Conservation (phyloP, 92 coral and sea anemone genomes). For the Phenganax stokvisi region DNA sequence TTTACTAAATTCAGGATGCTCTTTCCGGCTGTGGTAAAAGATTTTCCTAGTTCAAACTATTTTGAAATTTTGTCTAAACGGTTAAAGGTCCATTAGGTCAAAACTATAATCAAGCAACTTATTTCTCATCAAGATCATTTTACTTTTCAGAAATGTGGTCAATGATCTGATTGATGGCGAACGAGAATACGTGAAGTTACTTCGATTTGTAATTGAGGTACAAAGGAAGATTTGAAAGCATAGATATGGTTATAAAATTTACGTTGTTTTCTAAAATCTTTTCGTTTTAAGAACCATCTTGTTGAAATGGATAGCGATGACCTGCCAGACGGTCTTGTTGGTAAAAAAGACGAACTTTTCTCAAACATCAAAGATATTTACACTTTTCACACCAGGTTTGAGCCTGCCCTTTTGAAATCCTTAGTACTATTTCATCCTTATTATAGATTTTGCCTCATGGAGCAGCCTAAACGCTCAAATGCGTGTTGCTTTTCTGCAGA, state of each 20-base stretch:
- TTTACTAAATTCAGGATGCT: no score
- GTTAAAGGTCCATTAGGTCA: no score
- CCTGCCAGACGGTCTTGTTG: constrained; percentile 63
- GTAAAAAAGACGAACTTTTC: constrained; percentile 65
- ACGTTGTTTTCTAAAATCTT: neutral
- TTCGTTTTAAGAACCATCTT: constrained; percentile 64
- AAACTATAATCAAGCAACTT: neutral
- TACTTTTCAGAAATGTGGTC: constrained; percentile 56
- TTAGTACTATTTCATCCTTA: neutral
- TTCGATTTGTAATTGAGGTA: constrained; percentile 79
- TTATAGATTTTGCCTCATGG: neutral
- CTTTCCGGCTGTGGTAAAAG: no score
- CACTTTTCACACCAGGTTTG: constrained; percentile 77
- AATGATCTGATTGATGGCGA: constrained; percentile 79
- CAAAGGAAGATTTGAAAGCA: neutral
- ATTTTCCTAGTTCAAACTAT: no score
- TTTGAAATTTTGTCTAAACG: no score
- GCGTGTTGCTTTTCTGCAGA: constrained; percentile 22
- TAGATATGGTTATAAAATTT: neutral
- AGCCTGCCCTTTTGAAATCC: neutral
- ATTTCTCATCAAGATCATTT: neutral
- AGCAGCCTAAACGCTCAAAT: neutral
- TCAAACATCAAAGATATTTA: constrained; percentile 80
- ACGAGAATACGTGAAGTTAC: constrained; percentile 66
- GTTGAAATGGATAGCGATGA: constrained; percentile 93